Conservation (phyloP, 2,797 vertebrate species). For the Alcedo atthis region DNA sequence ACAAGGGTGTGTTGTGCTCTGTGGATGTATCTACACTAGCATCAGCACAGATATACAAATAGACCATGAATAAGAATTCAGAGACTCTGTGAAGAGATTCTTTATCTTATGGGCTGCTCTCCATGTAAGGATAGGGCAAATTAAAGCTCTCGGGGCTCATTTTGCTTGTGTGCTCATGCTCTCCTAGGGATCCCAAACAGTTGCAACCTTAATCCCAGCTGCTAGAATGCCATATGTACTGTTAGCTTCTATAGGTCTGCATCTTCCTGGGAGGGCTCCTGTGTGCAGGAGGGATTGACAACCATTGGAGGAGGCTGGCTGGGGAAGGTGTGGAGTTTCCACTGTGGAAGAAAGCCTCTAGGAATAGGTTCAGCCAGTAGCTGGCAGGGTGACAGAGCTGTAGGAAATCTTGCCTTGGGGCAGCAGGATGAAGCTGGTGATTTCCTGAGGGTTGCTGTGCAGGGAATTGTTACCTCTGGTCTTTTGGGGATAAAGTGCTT, state of each 20-base stretch:
- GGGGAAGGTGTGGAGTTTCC: neutral
- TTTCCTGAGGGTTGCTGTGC: neutral
- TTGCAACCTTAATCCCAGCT: neutral
- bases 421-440: neutral
- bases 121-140: fast-evolving
- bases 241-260: neutral
- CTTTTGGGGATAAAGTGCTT: neutral
- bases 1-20: neutral
- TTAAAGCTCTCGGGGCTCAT: neutral
- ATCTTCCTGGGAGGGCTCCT: constrained; percentile 1
- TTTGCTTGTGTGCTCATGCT: constrained; percentile 18
- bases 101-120: constrained; percentile 55
- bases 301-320: neutral
- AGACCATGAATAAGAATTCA: neutral
- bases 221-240: fast-evolving
- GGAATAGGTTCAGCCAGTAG: neutral
- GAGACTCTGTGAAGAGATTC: neutral
- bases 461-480: neutral
- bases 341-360: fast-evolving
- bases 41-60: neutral
- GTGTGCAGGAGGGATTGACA: fast-evolving
- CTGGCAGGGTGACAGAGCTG: neutral
- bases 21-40: neutral
- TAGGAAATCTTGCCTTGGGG: neutral
- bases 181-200: neutral